Percentiles rank a stretch among this genome's conserved stretches.
These are phyloP conservation scores for Menidia menidia DNA, from an alignment of 2,797 vertebrate genomes.

Conservation along the genomic window DNA sequence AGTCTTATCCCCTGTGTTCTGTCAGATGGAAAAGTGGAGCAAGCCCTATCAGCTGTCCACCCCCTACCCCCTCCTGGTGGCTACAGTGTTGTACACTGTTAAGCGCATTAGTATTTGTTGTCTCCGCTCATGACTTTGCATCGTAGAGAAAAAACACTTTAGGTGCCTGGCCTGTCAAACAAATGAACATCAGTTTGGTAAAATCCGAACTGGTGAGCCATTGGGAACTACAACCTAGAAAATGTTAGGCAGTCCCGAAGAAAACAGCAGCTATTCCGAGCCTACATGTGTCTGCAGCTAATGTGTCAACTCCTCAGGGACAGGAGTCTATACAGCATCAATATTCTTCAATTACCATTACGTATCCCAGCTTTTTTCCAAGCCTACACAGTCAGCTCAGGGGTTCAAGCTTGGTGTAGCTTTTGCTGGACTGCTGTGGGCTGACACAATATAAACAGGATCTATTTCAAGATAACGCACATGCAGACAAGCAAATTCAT, in stretches of 20 bases:
- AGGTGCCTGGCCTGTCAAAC: background rate
- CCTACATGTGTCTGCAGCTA: background rate
- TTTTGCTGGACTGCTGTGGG: background rate
- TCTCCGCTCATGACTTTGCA: slow-evolving; percentile 11
- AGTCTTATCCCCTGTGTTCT: slow-evolving; percentile 80
- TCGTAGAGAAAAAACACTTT: background rate
- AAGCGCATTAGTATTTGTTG: slow-evolving; percentile 30
- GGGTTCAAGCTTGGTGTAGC: background rate
- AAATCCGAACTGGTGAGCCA: background rate
- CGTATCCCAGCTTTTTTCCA: slow-evolving; percentile 3
- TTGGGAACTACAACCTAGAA: background rate
- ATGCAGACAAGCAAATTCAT: background rate
- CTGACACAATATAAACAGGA: background rate
- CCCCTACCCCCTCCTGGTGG: slow-evolving; percentile 48
- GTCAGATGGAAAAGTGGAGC: slow-evolving; percentile 82
- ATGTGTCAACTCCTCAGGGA: slow-evolving; percentile 4
- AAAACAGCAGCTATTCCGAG: background rate
- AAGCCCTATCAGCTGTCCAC: slow-evolving; percentile 63
- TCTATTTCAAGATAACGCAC: background rate
- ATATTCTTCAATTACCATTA: background rate
- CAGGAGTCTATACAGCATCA: background rate
- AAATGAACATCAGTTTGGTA: background rate
- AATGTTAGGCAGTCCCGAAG: background rate
- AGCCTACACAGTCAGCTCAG: background rate
- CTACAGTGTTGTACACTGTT: slow-evolving; percentile 48